phyloP scores from a whole-genome alignment of 2,797 vertebrate genomes.

The Sparus aurata region DNA sequence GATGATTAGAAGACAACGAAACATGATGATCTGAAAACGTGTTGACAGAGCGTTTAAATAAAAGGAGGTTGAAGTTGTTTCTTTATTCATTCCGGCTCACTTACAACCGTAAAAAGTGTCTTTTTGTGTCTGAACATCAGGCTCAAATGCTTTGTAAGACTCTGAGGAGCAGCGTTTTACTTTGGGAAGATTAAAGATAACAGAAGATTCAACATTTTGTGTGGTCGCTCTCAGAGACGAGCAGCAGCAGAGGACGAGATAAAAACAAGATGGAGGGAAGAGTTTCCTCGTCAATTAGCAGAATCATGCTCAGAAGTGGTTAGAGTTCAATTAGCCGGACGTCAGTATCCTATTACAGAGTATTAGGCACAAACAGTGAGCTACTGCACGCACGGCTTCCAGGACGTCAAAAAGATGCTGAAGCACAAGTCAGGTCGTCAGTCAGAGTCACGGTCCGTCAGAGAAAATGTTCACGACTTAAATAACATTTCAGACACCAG shows the following conservation, averaged over 20 bases:
- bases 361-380: neutral
- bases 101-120: no score
- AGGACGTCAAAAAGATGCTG: neutral
- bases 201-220: no score
- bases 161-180: no score
- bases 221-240: no score
- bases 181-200: no score
- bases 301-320: neutral
- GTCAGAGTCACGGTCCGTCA: no score
- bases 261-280: no score
- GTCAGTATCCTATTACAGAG: conserved; percentile 58
- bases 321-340: neutral
- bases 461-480: no score
- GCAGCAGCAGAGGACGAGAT: no score
- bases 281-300: neutral
- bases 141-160: no score
- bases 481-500: no score
- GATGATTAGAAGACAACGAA: no score
- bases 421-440: neutral
- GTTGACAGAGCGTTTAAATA: neutral
- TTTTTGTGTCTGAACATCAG: neutral
- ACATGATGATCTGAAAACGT: neutral
- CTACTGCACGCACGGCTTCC: neutral
- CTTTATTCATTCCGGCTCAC: neutral
- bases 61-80: neutral